A percentile compares a stretch with the other conserved stretches of the same genome.
These are phyloP conservation scores for Oryzias javanicus DNA, from an alignment of 2,113 vertebrate genomes.

Conservation along the genomic window DNA sequence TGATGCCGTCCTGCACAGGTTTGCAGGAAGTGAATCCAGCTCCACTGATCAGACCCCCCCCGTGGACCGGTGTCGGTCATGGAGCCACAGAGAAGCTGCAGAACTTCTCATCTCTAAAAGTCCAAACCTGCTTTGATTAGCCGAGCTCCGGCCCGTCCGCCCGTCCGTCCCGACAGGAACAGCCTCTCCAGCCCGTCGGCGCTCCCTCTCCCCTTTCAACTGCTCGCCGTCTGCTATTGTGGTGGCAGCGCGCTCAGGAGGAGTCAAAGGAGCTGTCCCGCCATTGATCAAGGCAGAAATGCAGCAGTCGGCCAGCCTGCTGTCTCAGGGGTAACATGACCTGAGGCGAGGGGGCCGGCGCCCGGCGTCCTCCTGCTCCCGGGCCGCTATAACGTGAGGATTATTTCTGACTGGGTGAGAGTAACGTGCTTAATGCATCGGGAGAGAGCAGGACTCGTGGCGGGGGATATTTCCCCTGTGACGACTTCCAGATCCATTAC, in stretches of 20 bases:
- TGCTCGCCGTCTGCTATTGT: slow-evolving; percentile 49
- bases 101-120: slow-evolving; percentile 18
- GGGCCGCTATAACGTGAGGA: slow-evolving; percentile 23
- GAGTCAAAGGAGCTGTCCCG: slow-evolving; percentile 52
- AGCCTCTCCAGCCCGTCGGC: slow-evolving; percentile 20
- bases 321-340: slow-evolving; percentile 42
- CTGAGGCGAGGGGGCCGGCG: slow-evolving; percentile 21
- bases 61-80: no score
- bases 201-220: slow-evolving; percentile 23
- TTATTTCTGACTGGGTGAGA: slow-evolving; percentile 29
- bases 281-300: slow-evolving; percentile 61
- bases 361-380: slow-evolving; percentile 14
- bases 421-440: slow-evolving; percentile 40
- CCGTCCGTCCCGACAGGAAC: slow-evolving; percentile 43
- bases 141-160: slow-evolving; percentile 11
- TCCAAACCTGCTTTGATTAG: slow-evolving; percentile 32
- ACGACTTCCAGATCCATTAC: slow-evolving; percentile 56
- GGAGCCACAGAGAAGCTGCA: no score
- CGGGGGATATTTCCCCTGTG: slow-evolving; percentile 60
- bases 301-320: slow-evolving; percentile 55
- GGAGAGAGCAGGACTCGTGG: slow-evolving; percentile 7
- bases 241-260: slow-evolving; percentile 20
- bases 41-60: no score
- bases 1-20: no score
- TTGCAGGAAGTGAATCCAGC: no score